Percentiles rank a stretch among this genome's conserved stretches.
phyloP scores from a whole-genome alignment of 2,888 invertebrate species.

The Athalia rosae region DNA sequence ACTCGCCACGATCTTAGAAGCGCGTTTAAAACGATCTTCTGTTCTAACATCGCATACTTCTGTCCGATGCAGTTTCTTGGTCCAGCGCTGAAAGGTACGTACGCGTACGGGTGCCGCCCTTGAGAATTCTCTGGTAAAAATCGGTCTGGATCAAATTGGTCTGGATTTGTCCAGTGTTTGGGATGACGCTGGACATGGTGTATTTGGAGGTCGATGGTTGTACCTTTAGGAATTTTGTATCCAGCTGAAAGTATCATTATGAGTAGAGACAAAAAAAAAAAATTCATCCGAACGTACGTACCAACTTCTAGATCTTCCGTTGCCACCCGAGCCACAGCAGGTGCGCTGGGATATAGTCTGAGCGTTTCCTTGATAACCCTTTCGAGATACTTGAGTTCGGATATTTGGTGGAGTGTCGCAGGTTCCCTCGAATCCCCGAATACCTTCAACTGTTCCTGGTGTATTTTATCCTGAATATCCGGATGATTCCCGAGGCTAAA shows the following conservation, averaged over 20 bases:
- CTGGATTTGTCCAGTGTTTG: constrained; percentile 74
- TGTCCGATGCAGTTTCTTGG: constrained; percentile 67
- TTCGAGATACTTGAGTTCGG: constrained; percentile 75
- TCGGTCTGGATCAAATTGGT: constrained; percentile 72
- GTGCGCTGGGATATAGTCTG: constrained; percentile 77
- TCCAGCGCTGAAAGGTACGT: constrained; percentile 67
- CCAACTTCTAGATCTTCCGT: constrained; percentile 73
- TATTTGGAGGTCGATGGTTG: constrained; percentile 68
- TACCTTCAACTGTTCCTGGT: constrained; percentile 72
- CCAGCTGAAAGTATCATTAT: constrained; percentile 59
- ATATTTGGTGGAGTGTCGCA: constrained; percentile 68
- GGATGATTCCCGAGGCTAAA: constrained; percentile 74
- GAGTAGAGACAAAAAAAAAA: neutral
- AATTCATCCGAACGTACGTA: constrained; percentile 53
- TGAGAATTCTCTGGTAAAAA: constrained; percentile 70
- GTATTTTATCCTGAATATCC: constrained; percentile 73
- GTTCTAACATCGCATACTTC: constrained; percentile 59
- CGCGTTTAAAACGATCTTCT: constrained; percentile 57
- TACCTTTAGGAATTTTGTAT: constrained; percentile 71
- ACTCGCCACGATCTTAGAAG: constrained; percentile 61
- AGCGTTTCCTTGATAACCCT: constrained; percentile 77
- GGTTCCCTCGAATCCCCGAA: constrained; percentile 64
- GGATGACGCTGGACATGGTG: constrained; percentile 74
- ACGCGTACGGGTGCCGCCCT: constrained; percentile 63
- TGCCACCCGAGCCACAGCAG: constrained; percentile 73